These are phyloP conservation scores for Hirtodrosophila cameraria DNA, from an alignment of 2,888 invertebrate species.

Conservation along the genomic window DNA sequence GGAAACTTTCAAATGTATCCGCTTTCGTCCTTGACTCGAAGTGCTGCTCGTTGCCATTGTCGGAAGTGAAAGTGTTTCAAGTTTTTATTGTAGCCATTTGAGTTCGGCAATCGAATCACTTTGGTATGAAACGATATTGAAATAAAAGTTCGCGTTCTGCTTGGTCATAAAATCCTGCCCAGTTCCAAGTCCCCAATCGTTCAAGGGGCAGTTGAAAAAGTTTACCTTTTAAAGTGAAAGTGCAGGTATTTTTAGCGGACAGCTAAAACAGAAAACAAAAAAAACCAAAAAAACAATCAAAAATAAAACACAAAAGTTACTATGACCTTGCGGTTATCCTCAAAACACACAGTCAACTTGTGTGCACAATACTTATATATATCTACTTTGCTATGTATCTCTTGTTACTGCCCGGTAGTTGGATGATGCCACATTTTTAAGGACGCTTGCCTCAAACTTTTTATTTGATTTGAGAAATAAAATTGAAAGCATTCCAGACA, in stretches of 20 bases:
- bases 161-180: slow-evolving; percentile 43
- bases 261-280: slow-evolving; percentile 53
- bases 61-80: slow-evolving; percentile 54
- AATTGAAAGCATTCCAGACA: slow-evolving; percentile 66
- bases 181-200: neutral
- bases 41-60: slow-evolving; percentile 25
- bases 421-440: slow-evolving; percentile 50
- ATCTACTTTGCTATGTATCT: slow-evolving; percentile 1
- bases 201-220: slow-evolving; percentile 14
- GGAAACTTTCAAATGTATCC: slow-evolving; percentile 43
- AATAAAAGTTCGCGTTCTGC: slow-evolving; percentile 45
- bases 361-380: neutral
- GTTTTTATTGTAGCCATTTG: slow-evolving; percentile 72
- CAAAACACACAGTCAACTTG: slow-evolving; percentile 8
- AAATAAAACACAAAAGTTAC: slow-evolving; percentile 45
- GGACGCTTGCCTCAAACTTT: slow-evolving; percentile 50
- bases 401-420: slow-evolving; percentile 19
- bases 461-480: slow-evolving; percentile 64
- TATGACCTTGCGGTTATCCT: slow-evolving; percentile 62
- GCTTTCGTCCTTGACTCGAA: slow-evolving; percentile 38
- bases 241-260: slow-evolving; percentile 39
- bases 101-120: slow-evolving; percentile 67
- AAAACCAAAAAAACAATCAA: too few species aligned
- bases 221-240: slow-evolving; percentile 65
- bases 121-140: slow-evolving; percentile 33